Percentiles rank a stretch among this genome's conserved stretches.
phyloP scores from a whole-genome alignment of 2,888 invertebrate species.

The Cerceris ruficornis region DNA sequence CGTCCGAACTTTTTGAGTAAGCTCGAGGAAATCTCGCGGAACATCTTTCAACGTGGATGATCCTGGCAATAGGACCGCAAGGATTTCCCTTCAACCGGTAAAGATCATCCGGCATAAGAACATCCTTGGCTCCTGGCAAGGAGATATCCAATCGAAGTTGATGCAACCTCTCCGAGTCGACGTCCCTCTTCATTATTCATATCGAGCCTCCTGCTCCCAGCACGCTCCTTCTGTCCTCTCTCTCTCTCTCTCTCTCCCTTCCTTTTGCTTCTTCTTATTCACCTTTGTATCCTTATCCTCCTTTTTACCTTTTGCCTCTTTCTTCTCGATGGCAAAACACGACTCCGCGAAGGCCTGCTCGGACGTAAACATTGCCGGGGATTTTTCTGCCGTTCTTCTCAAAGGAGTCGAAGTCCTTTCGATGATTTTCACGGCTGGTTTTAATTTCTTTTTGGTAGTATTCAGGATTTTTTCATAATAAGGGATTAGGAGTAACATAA shows the following conservation, averaged over 20 bases:
- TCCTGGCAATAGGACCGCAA: not conserved
- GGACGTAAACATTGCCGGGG: constrained; percentile 41
- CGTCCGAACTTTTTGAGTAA: not conserved
- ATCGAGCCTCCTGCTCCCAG: constrained; percentile 28
- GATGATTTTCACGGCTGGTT: constrained; percentile 35
- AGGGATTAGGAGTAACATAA: not conserved
- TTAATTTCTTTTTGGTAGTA: constrained; percentile 26
- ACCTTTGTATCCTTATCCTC: constrained; percentile 3
- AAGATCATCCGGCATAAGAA: constrained; percentile 21
- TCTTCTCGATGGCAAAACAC: constrained; percentile 34
- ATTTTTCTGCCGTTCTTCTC: constrained; percentile 22
- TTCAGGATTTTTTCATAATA: not conserved
- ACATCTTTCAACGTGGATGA: not conserved
- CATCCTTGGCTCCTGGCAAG: constrained; percentile 18
- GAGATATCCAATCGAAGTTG: constrained; percentile 43
- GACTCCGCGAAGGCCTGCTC: constrained; percentile 18
- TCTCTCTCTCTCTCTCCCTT: constrained; percentile 12
- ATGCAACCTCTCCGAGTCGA: constrained; percentile 43
- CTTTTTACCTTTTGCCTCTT: constrained; percentile 14
- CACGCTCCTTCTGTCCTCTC: constrained; percentile 22
- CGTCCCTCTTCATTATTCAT: constrained; percentile 60
- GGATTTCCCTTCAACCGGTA: not conserved
- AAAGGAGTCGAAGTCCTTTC: constrained; percentile 34
- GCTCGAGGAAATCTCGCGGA: not conserved
- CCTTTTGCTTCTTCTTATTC: constrained; percentile 42